phyloP scores from a whole-genome alignment of 2,113 vertebrate species.

The Anser cygnoides region DNA sequence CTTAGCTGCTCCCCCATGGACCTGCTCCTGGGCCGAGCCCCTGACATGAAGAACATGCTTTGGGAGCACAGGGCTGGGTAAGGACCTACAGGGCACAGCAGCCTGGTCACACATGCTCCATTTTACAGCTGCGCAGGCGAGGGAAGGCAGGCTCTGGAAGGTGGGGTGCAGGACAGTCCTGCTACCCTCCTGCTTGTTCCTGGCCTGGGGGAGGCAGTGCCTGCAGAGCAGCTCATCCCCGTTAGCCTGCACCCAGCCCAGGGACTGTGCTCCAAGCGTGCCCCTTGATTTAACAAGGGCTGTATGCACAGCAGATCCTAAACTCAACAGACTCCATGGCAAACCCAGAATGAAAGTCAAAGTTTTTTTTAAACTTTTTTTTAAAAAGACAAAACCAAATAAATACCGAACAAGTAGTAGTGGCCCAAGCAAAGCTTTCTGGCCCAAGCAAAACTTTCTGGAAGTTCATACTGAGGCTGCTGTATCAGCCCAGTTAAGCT shows the following conservation, averaged over 20 bases:
- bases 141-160: not conserved
- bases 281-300: not conserved
- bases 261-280: accelerated
- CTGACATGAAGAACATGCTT: not conserved
- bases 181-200: accelerated
- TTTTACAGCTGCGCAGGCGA: no score
- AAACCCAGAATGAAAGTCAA: not conserved
- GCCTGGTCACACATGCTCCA: not conserved
- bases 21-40: accelerated
- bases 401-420: not conserved
- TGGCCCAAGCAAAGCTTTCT: not conserved
- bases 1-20: not conserved
- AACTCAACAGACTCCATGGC: accelerated
- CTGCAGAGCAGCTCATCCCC: not conserved
- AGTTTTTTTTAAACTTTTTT: not conserved
- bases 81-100: not conserved
- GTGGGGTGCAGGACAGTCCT: not conserved
- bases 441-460: not conserved
- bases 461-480: not conserved
- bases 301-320: not conserved
- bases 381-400: not conserved
- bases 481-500: not conserved
- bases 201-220: not conserved
- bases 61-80: not conserved
- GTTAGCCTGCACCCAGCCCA: not conserved